Conservation (phyloP, 1,140 invertebrate species). For the Melipona quadrifasciata region DNA sequence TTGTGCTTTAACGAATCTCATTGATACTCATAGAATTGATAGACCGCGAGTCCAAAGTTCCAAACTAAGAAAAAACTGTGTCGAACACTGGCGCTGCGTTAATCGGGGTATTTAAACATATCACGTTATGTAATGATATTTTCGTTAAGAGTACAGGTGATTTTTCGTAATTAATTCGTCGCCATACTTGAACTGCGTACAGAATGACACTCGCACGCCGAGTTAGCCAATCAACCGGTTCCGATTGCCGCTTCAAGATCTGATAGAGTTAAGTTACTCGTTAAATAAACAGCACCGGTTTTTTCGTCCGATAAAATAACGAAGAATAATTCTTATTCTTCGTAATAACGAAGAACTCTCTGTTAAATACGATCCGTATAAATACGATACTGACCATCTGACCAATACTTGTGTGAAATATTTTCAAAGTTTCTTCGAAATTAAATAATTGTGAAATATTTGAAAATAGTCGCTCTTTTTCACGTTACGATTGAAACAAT, state of each 20-base stretch:
- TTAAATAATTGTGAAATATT: no score
- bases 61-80: neutral
- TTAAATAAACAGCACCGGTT: conserved; percentile 22
- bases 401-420: no score
- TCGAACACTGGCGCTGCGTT: neutral
- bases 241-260: conserved; percentile 11
- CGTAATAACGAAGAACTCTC: no score
- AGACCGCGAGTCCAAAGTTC: conserved; percentile 7
- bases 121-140: neutral
- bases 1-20: conserved; percentile 11
- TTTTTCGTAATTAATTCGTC: conserved; percentile 6
- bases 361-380: no score
- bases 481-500: no score
- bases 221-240: conserved; percentile 27
- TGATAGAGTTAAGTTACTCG: conserved; percentile 10
- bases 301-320: neutral
- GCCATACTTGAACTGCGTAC: neutral
- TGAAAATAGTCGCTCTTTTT: no score
- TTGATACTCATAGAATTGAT: conserved; percentile 14
- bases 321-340: neutral
- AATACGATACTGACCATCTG: no score
- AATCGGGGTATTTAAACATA: no score
- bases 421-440: no score
- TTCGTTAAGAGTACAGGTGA: neutral
- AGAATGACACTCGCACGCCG: neutral